A percentile compares a stretch with the other conserved stretches of the same genome.
Evolutionary conservation across 2,113 vertebrate genomes (phyloP).

Genomic region (Fulica atra): DNA sequence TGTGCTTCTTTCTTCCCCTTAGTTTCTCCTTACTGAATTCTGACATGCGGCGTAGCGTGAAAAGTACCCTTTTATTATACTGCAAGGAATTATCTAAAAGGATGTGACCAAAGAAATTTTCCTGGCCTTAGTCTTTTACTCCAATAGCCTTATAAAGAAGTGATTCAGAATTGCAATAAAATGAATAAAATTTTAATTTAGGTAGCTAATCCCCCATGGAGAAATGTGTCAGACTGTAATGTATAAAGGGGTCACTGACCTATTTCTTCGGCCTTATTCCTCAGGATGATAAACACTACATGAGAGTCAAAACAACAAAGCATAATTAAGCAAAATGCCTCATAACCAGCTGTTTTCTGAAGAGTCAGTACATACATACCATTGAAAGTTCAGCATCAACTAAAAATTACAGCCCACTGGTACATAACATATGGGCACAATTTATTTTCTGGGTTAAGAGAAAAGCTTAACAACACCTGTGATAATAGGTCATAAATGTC

Average conservation of each 20-base stretch:
- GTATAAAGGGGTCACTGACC: not conserved
- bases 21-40: not conserved
- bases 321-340: slow-evolving; percentile 32
- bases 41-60: not conserved
- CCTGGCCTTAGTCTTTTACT: not conserved
- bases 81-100: not conserved
- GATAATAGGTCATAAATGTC: not conserved
- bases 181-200: slow-evolving; percentile 3
- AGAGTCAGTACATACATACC: not conserved
- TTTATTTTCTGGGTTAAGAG: slow-evolving; percentile 13
- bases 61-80: not conserved
- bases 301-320: not conserved
- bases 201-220: not conserved
- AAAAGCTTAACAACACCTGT: not conserved
- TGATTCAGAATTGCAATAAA: not conserved
- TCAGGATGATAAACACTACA: not conserved
- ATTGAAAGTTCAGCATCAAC: not conserved
- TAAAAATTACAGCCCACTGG: not conserved
- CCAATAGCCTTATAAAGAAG: not conserved
- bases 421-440: not conserved
- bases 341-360: not conserved
- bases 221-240: not conserved
- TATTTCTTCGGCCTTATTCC: not conserved
- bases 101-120: slow-evolving; percentile 2
- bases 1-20: not conserved